Conservation (phyloP, 1,140 invertebrate species). For the Drosophila ohnishii region DNA sequence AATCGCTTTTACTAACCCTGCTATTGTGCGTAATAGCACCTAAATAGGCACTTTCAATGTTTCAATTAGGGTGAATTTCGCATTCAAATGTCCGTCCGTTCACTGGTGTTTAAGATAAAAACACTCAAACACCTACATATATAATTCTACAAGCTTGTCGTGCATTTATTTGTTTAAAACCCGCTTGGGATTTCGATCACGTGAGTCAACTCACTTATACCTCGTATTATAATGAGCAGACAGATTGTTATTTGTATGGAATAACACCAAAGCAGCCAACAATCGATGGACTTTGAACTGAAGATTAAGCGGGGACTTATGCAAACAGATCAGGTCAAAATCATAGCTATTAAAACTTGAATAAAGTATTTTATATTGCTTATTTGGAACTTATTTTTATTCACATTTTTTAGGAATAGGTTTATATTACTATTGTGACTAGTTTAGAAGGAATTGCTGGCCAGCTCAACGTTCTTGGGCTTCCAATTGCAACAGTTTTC, state of each 20-base stretch:
- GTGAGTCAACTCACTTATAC: conserved; percentile 35
- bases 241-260: conserved; percentile 34
- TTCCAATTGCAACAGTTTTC: conserved; percentile 27
- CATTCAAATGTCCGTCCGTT: background rate
- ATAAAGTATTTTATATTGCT: background rate
- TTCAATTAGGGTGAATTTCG: conserved; percentile 20
- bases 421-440: background rate
- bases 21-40: conserved; percentile 9
- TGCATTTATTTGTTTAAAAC: conserved; percentile 31
- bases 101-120: background rate
- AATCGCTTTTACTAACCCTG: conserved; percentile 17
- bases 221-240: conserved; percentile 34
- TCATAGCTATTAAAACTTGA: background rate
- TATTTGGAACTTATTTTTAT: background rate
- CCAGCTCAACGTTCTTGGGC: background rate
- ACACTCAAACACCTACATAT: conserved; percentile 4
- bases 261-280: conserved; percentile 23
- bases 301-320: conserved; percentile 26
- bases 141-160: conserved; percentile 34
- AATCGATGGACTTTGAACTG: conserved; percentile 41
- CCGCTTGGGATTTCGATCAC: conserved; percentile 47
- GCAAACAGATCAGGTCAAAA: conserved; percentile 9
- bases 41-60: conserved; percentile 19
- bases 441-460: background rate
- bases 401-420: background rate